phyloP scores from a whole-genome alignment of 2,888 invertebrate genomes.

The Sinotaia quadrata region DNA sequence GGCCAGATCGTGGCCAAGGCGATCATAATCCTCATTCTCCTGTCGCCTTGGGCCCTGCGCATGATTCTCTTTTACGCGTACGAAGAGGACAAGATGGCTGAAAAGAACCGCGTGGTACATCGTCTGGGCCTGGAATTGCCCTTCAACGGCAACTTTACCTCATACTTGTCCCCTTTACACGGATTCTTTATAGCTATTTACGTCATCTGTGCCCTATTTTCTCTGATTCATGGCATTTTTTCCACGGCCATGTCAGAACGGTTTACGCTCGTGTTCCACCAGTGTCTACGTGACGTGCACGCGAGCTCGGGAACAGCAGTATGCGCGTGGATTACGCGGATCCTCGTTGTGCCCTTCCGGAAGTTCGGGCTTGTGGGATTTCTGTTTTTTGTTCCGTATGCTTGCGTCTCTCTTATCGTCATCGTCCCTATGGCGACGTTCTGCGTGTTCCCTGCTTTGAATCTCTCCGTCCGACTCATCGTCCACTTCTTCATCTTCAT shows the following conservation, averaged over 20 bases:
- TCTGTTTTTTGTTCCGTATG: conserved; percentile 54
- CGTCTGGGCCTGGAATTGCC: conserved; percentile 27
- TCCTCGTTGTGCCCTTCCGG: conserved; percentile 60
- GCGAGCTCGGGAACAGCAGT: conserved; percentile 38
- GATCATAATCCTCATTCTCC: conserved; percentile 16
- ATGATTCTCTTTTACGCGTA: conserved; percentile 11
- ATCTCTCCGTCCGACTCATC: conserved; percentile 56
- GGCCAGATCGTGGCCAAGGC: conserved; percentile 43
- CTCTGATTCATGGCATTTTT: conserved; percentile 49
- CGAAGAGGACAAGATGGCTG: conserved; percentile 3
- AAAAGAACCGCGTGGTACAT: conserved; percentile 18
- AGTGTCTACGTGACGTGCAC: conserved; percentile 57
- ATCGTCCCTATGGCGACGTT: conserved; percentile 50
- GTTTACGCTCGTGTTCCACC: conserved; percentile 46
- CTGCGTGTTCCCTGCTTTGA: conserved; percentile 63
- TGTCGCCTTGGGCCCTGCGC: conserved; percentile 14
- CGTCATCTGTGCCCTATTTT: conserved; percentile 53
- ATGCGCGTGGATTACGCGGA: conserved; percentile 43
- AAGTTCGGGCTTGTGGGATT: conserved; percentile 47
- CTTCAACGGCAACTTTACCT: conserved; percentile 57
- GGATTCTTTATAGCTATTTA: conserved; percentile 60
- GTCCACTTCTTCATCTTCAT: conserved; percentile 52
- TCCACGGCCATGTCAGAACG: conserved; percentile 43
- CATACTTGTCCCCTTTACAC: conserved; percentile 63
- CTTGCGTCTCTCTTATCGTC: conserved; percentile 53